phyloP scores from a whole-genome alignment of 2,888 invertebrate species.

The Cancer borealis region DNA sequence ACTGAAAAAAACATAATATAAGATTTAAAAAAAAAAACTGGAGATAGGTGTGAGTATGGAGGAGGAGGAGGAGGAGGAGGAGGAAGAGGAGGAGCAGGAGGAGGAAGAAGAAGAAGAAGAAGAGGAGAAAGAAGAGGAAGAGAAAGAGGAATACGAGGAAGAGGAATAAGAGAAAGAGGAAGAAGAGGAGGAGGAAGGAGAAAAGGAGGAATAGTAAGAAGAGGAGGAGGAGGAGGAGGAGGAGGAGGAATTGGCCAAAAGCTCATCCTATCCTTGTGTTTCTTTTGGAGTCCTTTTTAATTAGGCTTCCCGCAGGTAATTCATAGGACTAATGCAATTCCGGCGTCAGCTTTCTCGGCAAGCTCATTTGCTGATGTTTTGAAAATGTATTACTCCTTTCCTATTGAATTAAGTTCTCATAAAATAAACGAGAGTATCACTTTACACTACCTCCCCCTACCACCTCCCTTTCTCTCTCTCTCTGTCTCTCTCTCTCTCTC shows the following conservation, averaged over 20 bases:
- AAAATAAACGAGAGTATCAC: conserved; percentile 57
- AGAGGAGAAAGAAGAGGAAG: not conserved
- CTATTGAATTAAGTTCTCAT: conserved; percentile 54
- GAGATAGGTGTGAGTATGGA: too few relatives aligned
- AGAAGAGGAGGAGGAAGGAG: not conserved
- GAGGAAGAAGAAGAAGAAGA: not conserved
- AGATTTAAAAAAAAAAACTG: not conserved
- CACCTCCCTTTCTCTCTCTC: too few relatives aligned
- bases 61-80: not conserved
- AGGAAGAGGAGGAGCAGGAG: not conserved
- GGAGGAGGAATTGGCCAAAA: too few relatives aligned
- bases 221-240: not conserved
- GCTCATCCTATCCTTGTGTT: not conserved
- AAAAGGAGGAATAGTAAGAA: not conserved
- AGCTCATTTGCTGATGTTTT: conserved; percentile 68
- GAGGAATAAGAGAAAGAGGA: not conserved
- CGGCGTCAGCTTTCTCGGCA: conserved; percentile 55
- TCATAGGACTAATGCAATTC: conserved; percentile 61
- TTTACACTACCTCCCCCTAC: not conserved
- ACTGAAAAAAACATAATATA: too few relatives aligned
- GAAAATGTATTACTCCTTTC: conserved; percentile 64
- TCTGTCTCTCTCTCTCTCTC: not conserved
- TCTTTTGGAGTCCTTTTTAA: conserved; percentile 50
- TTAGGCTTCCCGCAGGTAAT: conserved; percentile 59
- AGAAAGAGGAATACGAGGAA: not conserved